Percentiles rank a stretch among this genome's conserved stretches.
Evolutionary conservation across 2,797 vertebrate species (phyloP).

Genomic region (Centropyge bicolor): DNA sequence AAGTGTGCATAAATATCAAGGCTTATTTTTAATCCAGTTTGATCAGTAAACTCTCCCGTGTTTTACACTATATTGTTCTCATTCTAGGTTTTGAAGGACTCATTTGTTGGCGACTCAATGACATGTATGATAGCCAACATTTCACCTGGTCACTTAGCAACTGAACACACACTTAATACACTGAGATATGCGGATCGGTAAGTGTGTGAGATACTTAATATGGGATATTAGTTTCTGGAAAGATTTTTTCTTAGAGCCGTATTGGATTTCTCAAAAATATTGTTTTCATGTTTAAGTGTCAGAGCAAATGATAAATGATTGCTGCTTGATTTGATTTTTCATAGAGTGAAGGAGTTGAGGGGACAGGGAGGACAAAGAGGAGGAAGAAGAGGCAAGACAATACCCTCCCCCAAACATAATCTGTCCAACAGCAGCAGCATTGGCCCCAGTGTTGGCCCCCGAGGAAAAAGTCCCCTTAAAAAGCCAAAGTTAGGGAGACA

Average conservation of each 20-base stretch:
- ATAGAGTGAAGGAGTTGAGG: constrained; percentile 93
- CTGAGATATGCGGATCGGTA: constrained; percentile 93
- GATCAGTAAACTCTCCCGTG: not conserved
- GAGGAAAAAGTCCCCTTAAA: constrained; percentile 87
- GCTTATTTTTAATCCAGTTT: constrained; percentile 3
- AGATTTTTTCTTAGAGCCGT: not conserved
- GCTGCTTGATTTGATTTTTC: constrained; percentile 22
- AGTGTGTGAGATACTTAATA: constrained; percentile 54
- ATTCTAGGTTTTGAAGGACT: constrained; percentile 92
- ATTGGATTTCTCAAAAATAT: not conserved
- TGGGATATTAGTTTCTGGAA: not conserved
- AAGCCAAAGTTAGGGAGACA: constrained; percentile 82
- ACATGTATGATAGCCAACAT: constrained; percentile 97
- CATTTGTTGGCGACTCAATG: constrained; percentile 93
- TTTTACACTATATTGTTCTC: constrained; percentile 17
- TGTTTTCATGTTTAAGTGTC: not conserved
- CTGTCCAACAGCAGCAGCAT: constrained; percentile 63
- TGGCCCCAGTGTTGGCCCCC: constrained; percentile 11
- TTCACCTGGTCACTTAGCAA: constrained; percentile 90
- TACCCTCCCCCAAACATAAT: constrained; percentile 80
- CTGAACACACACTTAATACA: constrained; percentile 94
- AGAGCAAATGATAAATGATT: not conserved
- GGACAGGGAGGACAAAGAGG: constrained; percentile 73
- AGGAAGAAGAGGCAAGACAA: constrained; percentile 66
- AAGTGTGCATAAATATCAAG: not conserved